Evolutionary conservation across 2,797 vertebrate genomes (phyloP), one percentile per base, ranked within the genome.

Genomic region (Tauraco hartlaubi): DNA sequence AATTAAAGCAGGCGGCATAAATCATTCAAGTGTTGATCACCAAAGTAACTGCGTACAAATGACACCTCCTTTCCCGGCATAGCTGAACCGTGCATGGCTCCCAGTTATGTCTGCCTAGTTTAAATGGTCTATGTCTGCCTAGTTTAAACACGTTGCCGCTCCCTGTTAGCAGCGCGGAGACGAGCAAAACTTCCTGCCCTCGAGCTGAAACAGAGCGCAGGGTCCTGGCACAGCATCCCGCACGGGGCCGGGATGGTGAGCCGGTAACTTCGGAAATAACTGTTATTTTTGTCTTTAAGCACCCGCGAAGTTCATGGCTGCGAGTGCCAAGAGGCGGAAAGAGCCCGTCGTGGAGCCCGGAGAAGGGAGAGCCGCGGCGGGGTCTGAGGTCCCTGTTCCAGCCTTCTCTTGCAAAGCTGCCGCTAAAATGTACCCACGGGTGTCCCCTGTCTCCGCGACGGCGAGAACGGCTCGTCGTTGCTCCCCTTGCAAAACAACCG

Each of bases 31-130:
- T 97, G 97, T 97, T 97, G 97, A 97, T 97, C 95, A 96, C 97
- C 96, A 94, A 97, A 97, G 96, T 97, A 96, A 97, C 97, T 97
- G 97, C 83, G 92, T 97, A 97, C 97, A 97, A 97, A 97, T 97
- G 97, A 97, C 97, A 97, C 97, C 97, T 97, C 91, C 96, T 96
- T 94, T 84, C 96, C 94, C 51, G 44, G 93, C 96, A 93, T 88
- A 96, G 92, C 92, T 96, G 96, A 97, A 82, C 94, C 72, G 15
- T 88, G 94, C 92, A 84, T 41, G 90, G 91, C 94, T 95, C 93
- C 94, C 96, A 85, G 95, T 93, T 96, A 90, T 94, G 88, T 91
- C 88, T 85, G 92, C 90, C 78, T 73, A 87, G 88, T 96, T 96
- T 92, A 97, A 95, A 67, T 68, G 92, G 68, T 76, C 86, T 94